A percentile compares a stretch with the other conserved stretches of the same genome.
phyloP scores from a whole-genome alignment of 2,888 invertebrate genomes.

The Stratiomys singularior region DNA sequence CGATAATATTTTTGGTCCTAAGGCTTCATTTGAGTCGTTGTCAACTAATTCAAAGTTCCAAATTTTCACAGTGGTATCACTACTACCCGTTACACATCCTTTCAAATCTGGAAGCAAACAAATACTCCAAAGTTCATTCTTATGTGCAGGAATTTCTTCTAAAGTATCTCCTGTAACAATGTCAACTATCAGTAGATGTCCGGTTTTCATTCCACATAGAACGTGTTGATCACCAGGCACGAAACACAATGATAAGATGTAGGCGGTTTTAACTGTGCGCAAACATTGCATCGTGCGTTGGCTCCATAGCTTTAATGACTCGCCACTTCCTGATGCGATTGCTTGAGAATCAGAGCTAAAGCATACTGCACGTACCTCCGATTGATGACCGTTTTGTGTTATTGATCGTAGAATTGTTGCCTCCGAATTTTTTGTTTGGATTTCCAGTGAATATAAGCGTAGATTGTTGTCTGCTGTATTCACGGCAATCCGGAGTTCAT shows the following conservation, averaged over 20 bases:
- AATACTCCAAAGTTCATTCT: conserved; percentile 81
- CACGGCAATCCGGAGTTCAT: conserved; percentile 75
- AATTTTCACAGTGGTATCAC: conserved; percentile 90
- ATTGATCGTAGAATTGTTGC: conserved; percentile 73
- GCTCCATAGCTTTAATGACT: conserved; percentile 95
- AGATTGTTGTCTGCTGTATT: conserved; percentile 80
- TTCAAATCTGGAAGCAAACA: conserved; percentile 83
- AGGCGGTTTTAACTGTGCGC: conserved; percentile 74
- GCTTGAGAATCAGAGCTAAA: conserved; percentile 93
- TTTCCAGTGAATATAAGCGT: conserved; percentile 72
- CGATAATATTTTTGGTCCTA: conserved; percentile 72
- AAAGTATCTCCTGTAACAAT: conserved; percentile 82
- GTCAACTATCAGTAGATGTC: conserved; percentile 84
- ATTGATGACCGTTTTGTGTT: conserved; percentile 84
- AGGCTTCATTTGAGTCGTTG: conserved; percentile 57
- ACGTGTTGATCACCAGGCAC: conserved; percentile 91
- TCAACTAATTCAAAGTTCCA: conserved; percentile 92
- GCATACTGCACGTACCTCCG: conserved; percentile 85
- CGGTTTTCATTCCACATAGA: conserved; percentile 86
- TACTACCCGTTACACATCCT: conserved; percentile 86
- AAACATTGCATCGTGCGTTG: conserved; percentile 75
- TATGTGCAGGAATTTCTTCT: conserved; percentile 86
- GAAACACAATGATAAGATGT: conserved; percentile 80
- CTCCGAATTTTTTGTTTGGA: conserved; percentile 69
- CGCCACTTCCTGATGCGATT: conserved; percentile 85